Evolutionary conservation across 1,140 invertebrate species (phyloP).

Genomic region (Lanistes nyassanus): DNA sequence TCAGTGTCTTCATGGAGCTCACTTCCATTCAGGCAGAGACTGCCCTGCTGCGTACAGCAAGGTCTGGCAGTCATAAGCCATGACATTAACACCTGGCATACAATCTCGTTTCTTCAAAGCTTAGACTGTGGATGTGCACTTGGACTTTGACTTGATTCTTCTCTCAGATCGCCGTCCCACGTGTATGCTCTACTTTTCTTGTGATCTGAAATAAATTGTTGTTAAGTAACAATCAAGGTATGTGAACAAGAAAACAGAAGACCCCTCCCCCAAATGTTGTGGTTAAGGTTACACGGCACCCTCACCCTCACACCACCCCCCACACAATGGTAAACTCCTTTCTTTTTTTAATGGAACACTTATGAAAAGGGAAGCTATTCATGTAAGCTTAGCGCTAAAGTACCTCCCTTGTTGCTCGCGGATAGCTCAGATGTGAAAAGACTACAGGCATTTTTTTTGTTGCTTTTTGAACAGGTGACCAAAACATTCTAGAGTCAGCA

Average conservation of each 20-base stretch:
- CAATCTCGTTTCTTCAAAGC: not conserved
- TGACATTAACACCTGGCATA: not conserved
- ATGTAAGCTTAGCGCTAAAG: not conserved
- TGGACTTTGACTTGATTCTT: not conserved
- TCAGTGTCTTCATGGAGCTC: not conserved
- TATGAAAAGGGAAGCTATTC: not conserved
- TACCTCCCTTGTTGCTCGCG: no score
- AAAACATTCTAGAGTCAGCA: no score
- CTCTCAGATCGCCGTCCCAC: slow-evolving; percentile 21
- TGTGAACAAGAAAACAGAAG: not conserved
- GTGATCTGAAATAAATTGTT: slow-evolving; percentile 26
- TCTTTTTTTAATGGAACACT: no score
- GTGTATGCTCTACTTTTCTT: slow-evolving; percentile 20
- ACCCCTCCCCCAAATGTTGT: not conserved
- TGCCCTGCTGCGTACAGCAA: not conserved
- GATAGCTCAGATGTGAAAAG: no score
- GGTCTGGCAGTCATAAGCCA: not conserved
- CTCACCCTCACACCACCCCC: no score
- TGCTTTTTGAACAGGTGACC: no score
- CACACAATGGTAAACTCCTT: no score
- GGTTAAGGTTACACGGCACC: not conserved
- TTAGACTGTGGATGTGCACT: slow-evolving; percentile 4
- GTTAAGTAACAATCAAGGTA: not conserved
- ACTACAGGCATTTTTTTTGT: not conserved
- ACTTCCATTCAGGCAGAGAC: not conserved